These are phyloP conservation scores for Manacus vitellinus DNA, from an alignment of 2,113 vertebrate genomes.

Conservation along the genomic window DNA sequence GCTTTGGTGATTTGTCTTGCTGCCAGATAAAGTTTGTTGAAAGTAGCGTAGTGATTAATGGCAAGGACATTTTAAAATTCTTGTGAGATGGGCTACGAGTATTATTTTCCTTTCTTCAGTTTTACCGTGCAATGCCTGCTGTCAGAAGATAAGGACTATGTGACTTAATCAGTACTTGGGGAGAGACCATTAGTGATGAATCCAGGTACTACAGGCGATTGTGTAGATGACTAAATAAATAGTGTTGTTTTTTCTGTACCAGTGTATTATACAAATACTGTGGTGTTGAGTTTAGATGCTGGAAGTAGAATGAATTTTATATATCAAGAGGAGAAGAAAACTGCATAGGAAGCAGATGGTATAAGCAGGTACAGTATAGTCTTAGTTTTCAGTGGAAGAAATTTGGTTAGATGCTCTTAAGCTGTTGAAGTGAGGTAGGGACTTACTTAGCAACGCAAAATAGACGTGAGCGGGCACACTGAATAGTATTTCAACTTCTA, in stretches of 20 bases:
- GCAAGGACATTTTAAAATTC: not conserved
- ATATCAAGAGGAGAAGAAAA: not conserved
- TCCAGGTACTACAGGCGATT: not conserved
- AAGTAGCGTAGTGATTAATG: not conserved
- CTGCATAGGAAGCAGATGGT: not conserved
- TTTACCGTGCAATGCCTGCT: not conserved
- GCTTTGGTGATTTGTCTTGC: slow-evolving; percentile 16
- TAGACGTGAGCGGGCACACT: fast-evolving
- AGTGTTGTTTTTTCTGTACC: not conserved
- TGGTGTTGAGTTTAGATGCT: not conserved
- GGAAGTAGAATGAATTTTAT: not conserved
- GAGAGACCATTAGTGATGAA: not conserved
- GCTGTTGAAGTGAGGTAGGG: not conserved
- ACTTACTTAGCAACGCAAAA: not conserved
- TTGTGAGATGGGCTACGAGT: not conserved
- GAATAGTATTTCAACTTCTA: not conserved
- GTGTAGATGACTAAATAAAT: not conserved
- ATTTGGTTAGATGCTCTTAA: not conserved
- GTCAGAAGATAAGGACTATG: not conserved
- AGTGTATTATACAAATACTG: not conserved
- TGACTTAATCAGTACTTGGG: slow-evolving; percentile 22
- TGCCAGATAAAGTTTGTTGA: slow-evolving; percentile 18
- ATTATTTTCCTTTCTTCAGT: slow-evolving; percentile 24
- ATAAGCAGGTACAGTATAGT: not conserved
- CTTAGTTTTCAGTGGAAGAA: not conserved